Evolutionary conservation across 2,113 vertebrate genomes (phyloP), one percentile per base, ranked within the genome.

Genomic region (Struthio camelus): DNA sequence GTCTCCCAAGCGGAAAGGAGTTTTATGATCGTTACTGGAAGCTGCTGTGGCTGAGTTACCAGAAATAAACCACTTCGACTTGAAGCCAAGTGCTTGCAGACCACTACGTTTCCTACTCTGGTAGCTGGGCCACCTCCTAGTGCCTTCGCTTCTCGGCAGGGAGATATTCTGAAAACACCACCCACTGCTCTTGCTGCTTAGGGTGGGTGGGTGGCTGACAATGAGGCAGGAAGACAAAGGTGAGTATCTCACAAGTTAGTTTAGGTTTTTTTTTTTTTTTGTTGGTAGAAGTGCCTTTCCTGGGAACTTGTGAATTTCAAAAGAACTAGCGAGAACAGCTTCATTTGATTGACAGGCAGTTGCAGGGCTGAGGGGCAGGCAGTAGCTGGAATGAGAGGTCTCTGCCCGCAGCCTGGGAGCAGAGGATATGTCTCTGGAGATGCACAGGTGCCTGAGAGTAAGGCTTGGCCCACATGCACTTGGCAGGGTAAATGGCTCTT

Each of bases 11-110:
- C 59, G 87, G 96, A 90, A 94, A 91, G 80, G 32, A 87, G 48
- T 78, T 92, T 96, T 92, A 88, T 93, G 89, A 93, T 86, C 78
- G 1, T 97, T 96, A 96, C 95, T 97, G 95, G 96, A 97, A 97
- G 85, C 80, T 87, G 76, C 67, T 96, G 72, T 90, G 89, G 80
- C 73, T 87, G 58, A 97, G 69, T 96, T 97, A 97, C 93, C 96
- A 96, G 91, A 96, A 95, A 97, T 94, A 95, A 93, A 96, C 87
- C 94, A 92, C 89, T 92, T 93, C 6, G 7, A 53, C 87, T 88
- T 82, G 78, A 72, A 87, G 85, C 91, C 79, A 92, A 94, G 20
- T 70, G 51, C 61, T 97, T 7, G 19, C 72, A 94, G 93, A 85
- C 94, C 75, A 70, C 94, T 95, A 69, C 38, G 48, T 80, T 96